These are phyloP conservation scores for Heteronetta atricapilla DNA, from an alignment of 2,113 vertebrate genomes.

Conservation along the genomic window DNA sequence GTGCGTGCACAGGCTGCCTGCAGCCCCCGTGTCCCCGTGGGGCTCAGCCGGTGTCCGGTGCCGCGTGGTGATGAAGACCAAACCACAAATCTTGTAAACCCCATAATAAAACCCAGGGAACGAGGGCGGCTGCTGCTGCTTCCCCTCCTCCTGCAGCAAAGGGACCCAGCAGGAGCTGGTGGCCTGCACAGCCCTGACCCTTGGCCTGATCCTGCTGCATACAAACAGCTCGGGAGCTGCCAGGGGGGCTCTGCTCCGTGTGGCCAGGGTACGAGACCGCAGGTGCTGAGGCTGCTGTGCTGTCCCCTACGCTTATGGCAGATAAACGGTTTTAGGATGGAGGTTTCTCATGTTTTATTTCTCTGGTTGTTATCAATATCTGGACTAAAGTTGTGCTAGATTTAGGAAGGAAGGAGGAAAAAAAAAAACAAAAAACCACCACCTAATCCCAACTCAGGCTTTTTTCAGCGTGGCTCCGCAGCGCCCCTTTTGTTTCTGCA, in stretches of 20 bases:
- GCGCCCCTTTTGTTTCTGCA: not conserved
- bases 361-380: not conserved
- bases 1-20: not conserved
- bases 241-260: not conserved
- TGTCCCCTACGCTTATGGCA: fast-evolving
- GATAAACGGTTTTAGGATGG: not conserved
- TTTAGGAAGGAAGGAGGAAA: not conserved
- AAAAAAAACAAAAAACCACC: not conserved
- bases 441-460: not conserved
- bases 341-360: not conserved
- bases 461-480: not conserved
- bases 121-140: not conserved
- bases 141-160: not conserved
- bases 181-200: not conserved
- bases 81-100: fast-evolving
- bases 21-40: not conserved
- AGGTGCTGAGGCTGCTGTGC: not conserved
- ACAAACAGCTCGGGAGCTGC: not conserved
- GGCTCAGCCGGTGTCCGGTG: not conserved
- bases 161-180: not conserved
- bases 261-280: fast-evolving
- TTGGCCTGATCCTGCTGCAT: not conserved
- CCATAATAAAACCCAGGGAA: not conserved
- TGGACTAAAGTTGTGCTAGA: not conserved
- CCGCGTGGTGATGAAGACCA: not conserved